These are phyloP conservation scores for Melanchra persicariae DNA, from an alignment of 2,888 invertebrate genomes.

Conservation along the genomic window DNA sequence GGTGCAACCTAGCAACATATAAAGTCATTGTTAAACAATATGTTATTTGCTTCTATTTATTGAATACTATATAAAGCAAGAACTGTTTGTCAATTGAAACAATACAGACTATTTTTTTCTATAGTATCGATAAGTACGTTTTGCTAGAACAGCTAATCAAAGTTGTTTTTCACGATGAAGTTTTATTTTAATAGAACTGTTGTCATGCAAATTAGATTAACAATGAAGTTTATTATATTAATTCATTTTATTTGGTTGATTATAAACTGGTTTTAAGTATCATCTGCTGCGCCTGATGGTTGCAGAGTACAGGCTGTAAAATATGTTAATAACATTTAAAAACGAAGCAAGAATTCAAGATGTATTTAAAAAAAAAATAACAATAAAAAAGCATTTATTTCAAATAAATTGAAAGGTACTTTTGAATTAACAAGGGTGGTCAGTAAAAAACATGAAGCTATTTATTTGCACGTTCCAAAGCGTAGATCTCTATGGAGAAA, in stretches of 20 bases:
- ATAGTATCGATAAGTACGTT: constrained; percentile 4
- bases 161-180: constrained; percentile 6
- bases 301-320: not conserved
- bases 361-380: no score
- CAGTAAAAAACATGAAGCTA: not conserved
- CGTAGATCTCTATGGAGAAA: no score
- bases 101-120: constrained; percentile 8
- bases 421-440: no score
- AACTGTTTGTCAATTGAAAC: not conserved
- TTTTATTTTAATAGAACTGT: constrained; percentile 3
- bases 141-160: not conserved
- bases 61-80: constrained; percentile 2
- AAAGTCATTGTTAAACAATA: constrained; percentile 26
- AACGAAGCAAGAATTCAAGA: not conserved
- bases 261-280: not conserved
- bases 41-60: constrained; percentile 18
- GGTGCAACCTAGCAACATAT: constrained; percentile 3
- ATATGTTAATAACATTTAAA: constrained; percentile 1
- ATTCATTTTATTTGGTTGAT: constrained; percentile 2
- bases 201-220: constrained; percentile 17
- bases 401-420: no score
- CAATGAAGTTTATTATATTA: not conserved
- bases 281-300: not conserved
- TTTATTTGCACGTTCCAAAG: no score
- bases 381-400: no score